These are phyloP conservation scores for Acipenser transmontanus DNA, from an alignment of 2,797 vertebrate species.

Conservation along the genomic window DNA sequence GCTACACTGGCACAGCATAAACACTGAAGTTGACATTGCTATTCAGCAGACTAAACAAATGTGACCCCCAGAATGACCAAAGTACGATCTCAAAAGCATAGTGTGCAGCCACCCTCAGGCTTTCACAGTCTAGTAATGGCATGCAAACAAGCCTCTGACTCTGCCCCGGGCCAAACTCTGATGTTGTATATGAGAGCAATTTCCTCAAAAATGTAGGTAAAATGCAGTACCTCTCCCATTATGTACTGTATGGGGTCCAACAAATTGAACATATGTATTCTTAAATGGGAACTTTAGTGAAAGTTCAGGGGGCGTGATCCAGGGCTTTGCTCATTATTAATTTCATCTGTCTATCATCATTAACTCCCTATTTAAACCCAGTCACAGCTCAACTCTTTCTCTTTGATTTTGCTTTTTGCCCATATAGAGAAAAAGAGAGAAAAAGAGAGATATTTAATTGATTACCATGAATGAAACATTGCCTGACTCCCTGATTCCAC, in stretches of 20 bases:
- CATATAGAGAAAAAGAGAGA: too few species aligned
- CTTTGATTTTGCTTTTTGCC: too few species aligned
- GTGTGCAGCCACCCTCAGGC: constrained; percentile 50
- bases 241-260: constrained; percentile 36
- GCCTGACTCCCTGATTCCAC: too few species aligned
- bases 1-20: too few species aligned
- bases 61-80: constrained; percentile 44
- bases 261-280: constrained; percentile 42
- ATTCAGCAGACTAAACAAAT: constrained; percentile 63
- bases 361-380: too few species aligned
- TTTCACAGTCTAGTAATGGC: constrained; percentile 70
- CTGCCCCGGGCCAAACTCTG: constrained; percentile 57
- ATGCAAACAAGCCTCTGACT: constrained; percentile 65
- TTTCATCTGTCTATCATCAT: too few species aligned
- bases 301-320: too few species aligned
- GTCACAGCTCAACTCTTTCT: too few species aligned
- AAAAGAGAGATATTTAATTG: too few species aligned
- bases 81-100: constrained; percentile 49
- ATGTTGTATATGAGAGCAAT: constrained; percentile 70
- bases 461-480: too few species aligned
- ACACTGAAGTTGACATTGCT: constrained; percentile 1
- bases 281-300: too few species aligned
- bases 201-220: constrained; percentile 78
- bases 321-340: too few species aligned
- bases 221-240: constrained; percentile 69